Evolutionary conservation across 1,140 invertebrate species (phyloP).

Genomic region (Mya arenaria): DNA sequence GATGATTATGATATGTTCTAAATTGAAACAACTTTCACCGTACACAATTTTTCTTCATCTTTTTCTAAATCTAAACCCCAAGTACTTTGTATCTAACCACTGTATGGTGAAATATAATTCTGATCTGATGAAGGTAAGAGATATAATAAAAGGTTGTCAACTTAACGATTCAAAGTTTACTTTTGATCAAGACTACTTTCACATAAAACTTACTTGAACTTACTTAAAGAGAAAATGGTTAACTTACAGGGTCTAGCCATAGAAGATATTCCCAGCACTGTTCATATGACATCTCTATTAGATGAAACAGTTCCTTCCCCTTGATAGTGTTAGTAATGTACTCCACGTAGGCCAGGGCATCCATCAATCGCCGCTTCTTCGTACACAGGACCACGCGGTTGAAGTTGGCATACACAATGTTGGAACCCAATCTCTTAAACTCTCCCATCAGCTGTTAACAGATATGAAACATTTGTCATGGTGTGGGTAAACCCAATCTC

Average conservation of each 20-base stretch:
- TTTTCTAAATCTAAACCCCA: too few species aligned
- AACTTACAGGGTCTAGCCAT: conserved; percentile 93
- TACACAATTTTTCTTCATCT: too few species aligned
- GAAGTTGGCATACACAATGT: conserved; percentile 96
- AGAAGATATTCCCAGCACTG: conserved; percentile 96
- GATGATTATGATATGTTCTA: too few species aligned
- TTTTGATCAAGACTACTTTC: too few species aligned
- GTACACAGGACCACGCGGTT: conserved; percentile 96
- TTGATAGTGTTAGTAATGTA: conserved; percentile 94
- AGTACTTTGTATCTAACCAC: too few species aligned
- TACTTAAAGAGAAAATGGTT: background rate
- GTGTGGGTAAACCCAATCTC: conserved; percentile 91
- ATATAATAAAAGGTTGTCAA: too few species aligned
- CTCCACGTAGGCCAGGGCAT: conserved; percentile 94
- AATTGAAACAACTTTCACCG: too few species aligned
- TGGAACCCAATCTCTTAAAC: conserved; percentile 94
- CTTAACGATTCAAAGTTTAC: too few species aligned
- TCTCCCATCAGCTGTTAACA: conserved; percentile 91
- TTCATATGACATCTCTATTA: conserved; percentile 92
- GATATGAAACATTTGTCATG: conserved; percentile 93
- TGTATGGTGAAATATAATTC: too few species aligned
- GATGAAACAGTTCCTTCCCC: conserved; percentile 96
- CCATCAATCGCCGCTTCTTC: conserved; percentile 87
- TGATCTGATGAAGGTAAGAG: too few species aligned
- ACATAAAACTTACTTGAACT: background rate